These are phyloP conservation scores for Platycercus adscitus DNA, from an alignment of 2,113 vertebrate genomes.

Conservation along the genomic window DNA sequence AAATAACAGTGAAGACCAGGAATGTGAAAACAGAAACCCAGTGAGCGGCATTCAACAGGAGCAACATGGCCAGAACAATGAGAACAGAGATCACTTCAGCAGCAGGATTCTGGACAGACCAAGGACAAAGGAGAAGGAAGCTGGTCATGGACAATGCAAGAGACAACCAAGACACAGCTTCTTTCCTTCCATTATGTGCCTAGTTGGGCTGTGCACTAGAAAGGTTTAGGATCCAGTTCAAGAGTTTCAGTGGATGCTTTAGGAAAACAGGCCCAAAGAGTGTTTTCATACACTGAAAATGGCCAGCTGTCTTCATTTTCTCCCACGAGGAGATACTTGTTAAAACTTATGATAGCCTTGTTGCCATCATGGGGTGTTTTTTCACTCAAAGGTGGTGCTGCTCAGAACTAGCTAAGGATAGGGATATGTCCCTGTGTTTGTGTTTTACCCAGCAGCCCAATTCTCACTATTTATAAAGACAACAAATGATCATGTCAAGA, in stretches of 20 bases:
- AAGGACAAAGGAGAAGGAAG: background rate
- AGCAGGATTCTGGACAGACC: background rate
- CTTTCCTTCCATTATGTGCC: background rate
- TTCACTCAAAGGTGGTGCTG: background rate
- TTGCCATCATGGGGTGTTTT: background rate
- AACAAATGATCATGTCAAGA: conserved; percentile 44
- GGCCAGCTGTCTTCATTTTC: background rate
- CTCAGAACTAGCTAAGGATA: background rate
- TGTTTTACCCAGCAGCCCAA: background rate
- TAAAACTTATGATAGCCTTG: background rate
- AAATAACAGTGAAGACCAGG: background rate
- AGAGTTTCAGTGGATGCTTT: background rate
- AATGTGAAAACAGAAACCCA: background rate
- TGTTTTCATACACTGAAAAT: background rate
- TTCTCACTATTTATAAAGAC: conserved; percentile 33
- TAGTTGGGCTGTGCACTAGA: background rate
- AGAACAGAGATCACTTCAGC: background rate
- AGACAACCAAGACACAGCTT: background rate
- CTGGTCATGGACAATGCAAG: background rate
- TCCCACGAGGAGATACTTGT: background rate
- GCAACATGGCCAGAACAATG: background rate
- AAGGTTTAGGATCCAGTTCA: background rate
- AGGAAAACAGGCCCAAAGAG: background rate
- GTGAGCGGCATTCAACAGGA: background rate
- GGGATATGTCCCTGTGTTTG: background rate